phyloP scores from a whole-genome alignment of 1,140 invertebrate species.

The Bombyx mandarina region DNA sequence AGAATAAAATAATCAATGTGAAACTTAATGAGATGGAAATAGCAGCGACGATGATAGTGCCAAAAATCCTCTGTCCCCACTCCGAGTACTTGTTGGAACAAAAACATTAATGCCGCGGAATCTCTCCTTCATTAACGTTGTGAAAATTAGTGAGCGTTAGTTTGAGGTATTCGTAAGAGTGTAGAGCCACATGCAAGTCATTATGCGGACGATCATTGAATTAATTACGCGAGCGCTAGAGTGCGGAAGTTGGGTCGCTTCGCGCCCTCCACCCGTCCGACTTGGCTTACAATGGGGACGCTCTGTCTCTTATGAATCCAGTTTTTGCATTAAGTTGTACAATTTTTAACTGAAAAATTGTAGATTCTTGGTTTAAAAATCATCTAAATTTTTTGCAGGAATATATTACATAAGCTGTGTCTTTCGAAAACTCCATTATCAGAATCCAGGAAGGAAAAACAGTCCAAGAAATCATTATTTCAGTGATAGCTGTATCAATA shows the following conservation, averaged over 20 bases:
- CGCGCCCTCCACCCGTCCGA: constrained; percentile 1
- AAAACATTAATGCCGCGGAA: constrained; percentile 36
- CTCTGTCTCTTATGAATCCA: constrained; percentile 13
- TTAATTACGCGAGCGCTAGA: constrained; percentile 41
- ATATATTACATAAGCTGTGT: too few relatives aligned
- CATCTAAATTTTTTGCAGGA: too few relatives aligned
- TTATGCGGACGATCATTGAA: constrained; percentile 63
- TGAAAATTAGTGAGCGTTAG: constrained; percentile 52
- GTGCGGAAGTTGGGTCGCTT: constrained; percentile 4
- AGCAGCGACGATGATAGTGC: constrained; percentile 13
- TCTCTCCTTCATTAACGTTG: constrained; percentile 48
- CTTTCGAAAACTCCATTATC: too few relatives aligned
- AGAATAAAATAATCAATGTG: too few relatives aligned
- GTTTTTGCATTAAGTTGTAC: too few relatives aligned
- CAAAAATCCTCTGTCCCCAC: constrained; percentile 31
- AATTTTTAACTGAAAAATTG: too few relatives aligned
- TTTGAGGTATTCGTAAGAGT: constrained; percentile 33
- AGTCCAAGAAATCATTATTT: too few relatives aligned
- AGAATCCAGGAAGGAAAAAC: too few relatives aligned
- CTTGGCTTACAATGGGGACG: constrained; percentile 16
- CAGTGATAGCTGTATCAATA: too few relatives aligned
- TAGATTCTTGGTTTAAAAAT: too few relatives aligned
- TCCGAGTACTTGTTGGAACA: constrained; percentile 26
- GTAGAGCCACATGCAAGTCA: constrained; percentile 57
- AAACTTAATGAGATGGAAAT: too few relatives aligned